Evolutionary conservation across 2,797 vertebrate genomes (phyloP).

Genomic region (Anas capensis): DNA sequence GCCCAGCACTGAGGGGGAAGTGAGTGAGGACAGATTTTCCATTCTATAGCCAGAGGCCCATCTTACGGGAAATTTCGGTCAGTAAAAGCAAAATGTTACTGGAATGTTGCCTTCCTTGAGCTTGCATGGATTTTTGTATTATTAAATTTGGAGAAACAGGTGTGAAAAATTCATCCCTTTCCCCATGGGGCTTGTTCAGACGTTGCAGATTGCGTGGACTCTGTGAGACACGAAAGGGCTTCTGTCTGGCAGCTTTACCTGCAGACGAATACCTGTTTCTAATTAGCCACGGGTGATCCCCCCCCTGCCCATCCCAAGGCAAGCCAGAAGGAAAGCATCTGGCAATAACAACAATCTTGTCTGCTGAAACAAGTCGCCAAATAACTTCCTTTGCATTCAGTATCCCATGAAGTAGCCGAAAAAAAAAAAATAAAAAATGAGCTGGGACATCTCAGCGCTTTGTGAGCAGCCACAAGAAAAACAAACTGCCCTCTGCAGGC

Average conservation of each 20-base stretch:
- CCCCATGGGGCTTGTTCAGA: background rate
- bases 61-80: slow-evolving; percentile 51
- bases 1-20: background rate
- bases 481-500: background rate
- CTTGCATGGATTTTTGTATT: slow-evolving; percentile 41
- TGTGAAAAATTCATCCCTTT: slow-evolving; percentile 69
- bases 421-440: background rate
- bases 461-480: accelerated
- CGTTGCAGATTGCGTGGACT: background rate
- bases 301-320: background rate
- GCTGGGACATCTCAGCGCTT: background rate
- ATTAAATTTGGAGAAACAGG: slow-evolving; percentile 49
- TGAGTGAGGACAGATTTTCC: slow-evolving; percentile 68
- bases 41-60: slow-evolving; percentile 35
- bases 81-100: slow-evolving; percentile 48
- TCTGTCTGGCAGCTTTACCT: slow-evolving; percentile 40
- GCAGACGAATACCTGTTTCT: slow-evolving; percentile 11
- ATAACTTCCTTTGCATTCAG: background rate
- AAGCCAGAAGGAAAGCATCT: background rate
- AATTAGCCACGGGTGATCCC: background rate
- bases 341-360: background rate
- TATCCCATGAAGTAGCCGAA: background rate
- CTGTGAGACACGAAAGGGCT: background rate
- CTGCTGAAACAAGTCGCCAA: background rate
- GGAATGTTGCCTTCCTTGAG: slow-evolving; percentile 41